Percentiles rank a stretch among this genome's conserved stretches.
These are phyloP conservation scores for Andricus quercusramuli DNA, from an alignment of 2,888 invertebrate species.

Conservation along the genomic window DNA sequence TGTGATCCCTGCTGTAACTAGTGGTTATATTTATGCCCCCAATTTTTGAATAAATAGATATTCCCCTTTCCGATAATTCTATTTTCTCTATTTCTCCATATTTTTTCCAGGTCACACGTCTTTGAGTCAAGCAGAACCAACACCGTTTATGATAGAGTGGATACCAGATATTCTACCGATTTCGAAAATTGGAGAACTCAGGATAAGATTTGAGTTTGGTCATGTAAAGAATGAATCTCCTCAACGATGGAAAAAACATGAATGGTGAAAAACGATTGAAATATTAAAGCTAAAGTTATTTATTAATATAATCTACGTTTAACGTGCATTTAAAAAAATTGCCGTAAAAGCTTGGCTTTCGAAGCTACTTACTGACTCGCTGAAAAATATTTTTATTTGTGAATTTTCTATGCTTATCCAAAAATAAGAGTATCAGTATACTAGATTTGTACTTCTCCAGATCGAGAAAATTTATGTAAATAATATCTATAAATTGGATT, in stretches of 20 bases:
- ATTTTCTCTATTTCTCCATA: no score
- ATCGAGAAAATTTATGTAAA: slow-evolving; percentile 4
- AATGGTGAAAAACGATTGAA: slow-evolving; percentile 65
- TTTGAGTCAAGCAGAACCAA: slow-evolving; percentile 81
- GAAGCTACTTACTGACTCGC: no score
- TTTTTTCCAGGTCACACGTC: slow-evolving; percentile 78
- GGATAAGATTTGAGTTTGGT: slow-evolving; percentile 86
- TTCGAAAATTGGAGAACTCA: slow-evolving; percentile 86
- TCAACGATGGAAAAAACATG: slow-evolving; percentile 68
- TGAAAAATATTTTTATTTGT: no score
- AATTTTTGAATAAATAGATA: no score
- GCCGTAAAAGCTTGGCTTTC: no score
- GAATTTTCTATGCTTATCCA: no score
- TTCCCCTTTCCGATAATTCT: no score
- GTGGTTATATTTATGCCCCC: no score
- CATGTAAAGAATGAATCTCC: slow-evolving; percentile 81
- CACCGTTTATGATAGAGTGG: slow-evolving; percentile 88
- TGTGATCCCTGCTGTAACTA: no score
- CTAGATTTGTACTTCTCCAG: no score
- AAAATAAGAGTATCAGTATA: no score
- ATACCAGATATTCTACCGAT: slow-evolving; percentile 86
- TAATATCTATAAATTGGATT: not conserved
- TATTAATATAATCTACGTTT: slow-evolving; percentile 11
- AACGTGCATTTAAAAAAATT: not conserved
- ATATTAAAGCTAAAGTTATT: slow-evolving; percentile 3